These are phyloP conservation scores for Poliocrania exsul DNA, from an alignment of 2,797 vertebrate genomes.

Conservation along the genomic window DNA sequence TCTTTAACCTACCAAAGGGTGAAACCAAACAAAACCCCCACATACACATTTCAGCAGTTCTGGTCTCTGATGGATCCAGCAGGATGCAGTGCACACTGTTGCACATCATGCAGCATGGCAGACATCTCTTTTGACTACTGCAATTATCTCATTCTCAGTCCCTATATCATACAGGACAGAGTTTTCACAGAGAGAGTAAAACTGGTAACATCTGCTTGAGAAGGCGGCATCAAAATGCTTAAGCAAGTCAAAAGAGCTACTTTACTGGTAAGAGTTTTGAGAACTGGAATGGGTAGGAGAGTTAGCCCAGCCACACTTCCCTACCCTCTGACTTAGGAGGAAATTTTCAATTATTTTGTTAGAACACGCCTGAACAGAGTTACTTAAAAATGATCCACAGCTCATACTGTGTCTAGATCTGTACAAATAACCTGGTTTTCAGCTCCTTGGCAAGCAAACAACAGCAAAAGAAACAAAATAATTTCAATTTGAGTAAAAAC, in stretches of 20 bases:
- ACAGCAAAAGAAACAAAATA: background rate
- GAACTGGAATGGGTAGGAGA: background rate
- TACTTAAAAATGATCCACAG: slow-evolving; percentile 13
- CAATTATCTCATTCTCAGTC: background rate
- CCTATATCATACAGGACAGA: background rate
- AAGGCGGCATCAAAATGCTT: background rate
- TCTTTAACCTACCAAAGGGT: background rate
- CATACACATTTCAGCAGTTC: background rate
- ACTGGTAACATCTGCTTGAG: background rate
- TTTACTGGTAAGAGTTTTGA: background rate
- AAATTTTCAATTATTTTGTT: background rate
- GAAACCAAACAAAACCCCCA: background rate
- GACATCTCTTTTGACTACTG: background rate
- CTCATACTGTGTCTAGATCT: background rate
- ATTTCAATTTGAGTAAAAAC: background rate
- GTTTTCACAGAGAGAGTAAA: background rate
- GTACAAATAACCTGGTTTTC: background rate
- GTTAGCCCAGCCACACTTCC: background rate
- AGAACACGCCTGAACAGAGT: background rate
- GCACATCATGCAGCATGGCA: fast-evolving
- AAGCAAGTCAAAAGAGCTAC: background rate
- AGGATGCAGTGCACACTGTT: background rate
- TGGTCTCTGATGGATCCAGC: background rate
- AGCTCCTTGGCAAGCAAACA: background rate
- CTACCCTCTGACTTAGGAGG: background rate